phyloP scores from a whole-genome alignment of 2,113 vertebrate species.

The Shinisaurus crocodilurus region DNA sequence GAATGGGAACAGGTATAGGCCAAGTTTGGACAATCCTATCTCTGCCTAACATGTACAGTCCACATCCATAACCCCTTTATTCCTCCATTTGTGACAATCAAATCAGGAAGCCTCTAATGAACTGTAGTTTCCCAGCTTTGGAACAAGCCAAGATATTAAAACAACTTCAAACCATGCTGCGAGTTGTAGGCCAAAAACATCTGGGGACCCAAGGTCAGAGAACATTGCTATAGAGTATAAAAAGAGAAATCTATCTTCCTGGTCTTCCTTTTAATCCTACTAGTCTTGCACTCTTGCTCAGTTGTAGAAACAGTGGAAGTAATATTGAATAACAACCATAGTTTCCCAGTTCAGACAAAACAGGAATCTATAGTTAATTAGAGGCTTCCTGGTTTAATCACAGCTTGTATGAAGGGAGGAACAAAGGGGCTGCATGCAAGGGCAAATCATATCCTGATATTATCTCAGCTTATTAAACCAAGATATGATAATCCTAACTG shows the following conservation, averaged over 20 bases:
- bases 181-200: too few relatives aligned
- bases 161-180: not conserved
- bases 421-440: not conserved
- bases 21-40: not conserved
- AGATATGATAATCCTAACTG: too few relatives aligned
- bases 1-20: not conserved
- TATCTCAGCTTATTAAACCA: not conserved
- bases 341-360: not conserved
- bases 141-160: not conserved
- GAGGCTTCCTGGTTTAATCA: not conserved
- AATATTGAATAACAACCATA: not conserved
- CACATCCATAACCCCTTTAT: not conserved
- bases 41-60: not conserved
- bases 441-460: not conserved
- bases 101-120: not conserved
- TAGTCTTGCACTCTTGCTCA: not conserved
- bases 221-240: too few relatives aligned
- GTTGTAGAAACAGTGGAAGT: too few relatives aligned
- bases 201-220: too few relatives aligned
- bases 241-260: not conserved
- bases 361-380: not conserved
- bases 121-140: not conserved
- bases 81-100: not conserved
- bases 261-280: not conserved
- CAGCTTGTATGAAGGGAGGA: not conserved